Evolutionary conservation across 2,888 invertebrate species (phyloP), one percentile per base, ranked within the genome.

Genomic region (Sarcophaga subvicina): DNA sequence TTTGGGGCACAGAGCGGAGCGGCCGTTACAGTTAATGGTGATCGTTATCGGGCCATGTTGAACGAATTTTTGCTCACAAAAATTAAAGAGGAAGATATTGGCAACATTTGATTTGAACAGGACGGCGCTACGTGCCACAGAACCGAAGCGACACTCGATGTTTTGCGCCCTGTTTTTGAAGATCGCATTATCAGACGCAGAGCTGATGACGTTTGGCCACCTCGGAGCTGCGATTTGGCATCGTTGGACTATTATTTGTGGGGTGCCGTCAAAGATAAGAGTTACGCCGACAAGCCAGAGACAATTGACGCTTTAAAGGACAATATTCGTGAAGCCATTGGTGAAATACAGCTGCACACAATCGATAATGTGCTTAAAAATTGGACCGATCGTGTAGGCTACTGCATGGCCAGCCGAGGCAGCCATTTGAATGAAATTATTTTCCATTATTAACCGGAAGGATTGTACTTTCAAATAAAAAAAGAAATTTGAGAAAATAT

Each of bases 261-360:
- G 71, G 80, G 63, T 71, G 80, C 71, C 17, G 27, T 70, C 67
- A 83, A 78, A 79, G 79, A 83, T 83, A 73, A 80, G 69, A 80
- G 84, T 75, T 84, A 84, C 70, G 80, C 79, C 73, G 80, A 84
- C 75, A 80, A 71, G 54, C 73, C 69, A 84, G 79, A 72, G 79
- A 84, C 79, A 69, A 84, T 79, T 84, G 73, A 84, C 62, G 79
- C 72, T 73, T 75, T 79, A 69, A 80, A 84, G 70, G 62, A 49
- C 49, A 79, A 84, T 60, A 73, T 78, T 70, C 69, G 17, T 69
- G 59, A 70, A 70, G 70, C 49, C 54, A 70, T 70, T 47, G 49
- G 45, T 37, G 69, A 49, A 49, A 49, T 37, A 37, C 37, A 37
- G 6, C 6, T 37, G 37, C 37, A 37, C 37, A 37, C 37, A 6